These are phyloP conservation scores for Xiphorhynchus elegans DNA, from an alignment of 2,113 vertebrate species.

Conservation along the genomic window DNA sequence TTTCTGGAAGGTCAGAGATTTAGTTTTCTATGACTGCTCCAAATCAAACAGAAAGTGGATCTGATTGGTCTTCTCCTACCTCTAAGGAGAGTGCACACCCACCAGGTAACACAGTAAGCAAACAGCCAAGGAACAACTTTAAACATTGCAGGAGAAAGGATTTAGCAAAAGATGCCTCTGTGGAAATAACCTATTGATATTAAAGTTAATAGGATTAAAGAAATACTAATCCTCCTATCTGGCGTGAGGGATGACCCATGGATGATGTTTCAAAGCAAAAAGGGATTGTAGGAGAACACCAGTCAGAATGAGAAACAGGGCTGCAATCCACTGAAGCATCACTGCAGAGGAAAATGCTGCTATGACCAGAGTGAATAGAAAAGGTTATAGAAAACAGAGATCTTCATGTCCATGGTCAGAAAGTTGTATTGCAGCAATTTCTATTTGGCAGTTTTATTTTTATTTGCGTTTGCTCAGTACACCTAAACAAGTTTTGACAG, in stretches of 20 bases:
- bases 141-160: neutral
- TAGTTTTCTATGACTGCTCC: neutral
- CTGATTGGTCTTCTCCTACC: neutral
- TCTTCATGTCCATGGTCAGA: neutral
- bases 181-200: conserved; percentile 45
- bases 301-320: neutral
- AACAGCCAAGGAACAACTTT: neutral
- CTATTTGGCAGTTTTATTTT: neutral
- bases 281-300: neutral
- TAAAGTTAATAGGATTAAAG: conserved; percentile 53
- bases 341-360: neutral
- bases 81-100: neutral
- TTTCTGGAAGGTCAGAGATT: neutral
- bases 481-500: neutral
- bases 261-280: conserved; percentile 13
- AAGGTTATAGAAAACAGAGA: neutral
- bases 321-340: neutral
- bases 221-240: conserved; percentile 44
- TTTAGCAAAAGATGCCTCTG: neutral
- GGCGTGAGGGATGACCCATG: neutral
- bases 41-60: neutral
- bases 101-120: neutral
- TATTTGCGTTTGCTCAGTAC: neutral
- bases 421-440: neutral
- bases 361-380: neutral